phyloP scores from a whole-genome alignment of 2,797 vertebrate species.

The Leucoraja ocellata region DNA sequence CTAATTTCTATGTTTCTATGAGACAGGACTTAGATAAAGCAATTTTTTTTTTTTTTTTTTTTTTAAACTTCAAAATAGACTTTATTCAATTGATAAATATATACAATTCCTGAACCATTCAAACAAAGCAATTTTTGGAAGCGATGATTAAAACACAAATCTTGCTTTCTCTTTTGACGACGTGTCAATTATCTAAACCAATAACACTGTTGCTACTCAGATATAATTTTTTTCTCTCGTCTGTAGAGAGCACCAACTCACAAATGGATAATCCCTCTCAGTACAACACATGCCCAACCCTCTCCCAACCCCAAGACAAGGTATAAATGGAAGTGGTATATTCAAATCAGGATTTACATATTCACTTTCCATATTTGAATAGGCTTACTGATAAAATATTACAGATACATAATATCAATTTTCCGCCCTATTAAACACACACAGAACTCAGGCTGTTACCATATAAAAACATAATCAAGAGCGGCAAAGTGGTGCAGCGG shows the following conservation, averaged over 20 bases:
- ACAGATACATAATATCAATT: neutral
- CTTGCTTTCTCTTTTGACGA: neutral
- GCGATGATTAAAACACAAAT: neutral
- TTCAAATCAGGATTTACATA: neutral
- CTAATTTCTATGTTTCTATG: no score
- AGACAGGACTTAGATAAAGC: no score
- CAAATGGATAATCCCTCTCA: neutral
- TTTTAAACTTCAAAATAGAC: no score
- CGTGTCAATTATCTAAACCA: neutral
- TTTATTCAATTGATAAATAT: no score
- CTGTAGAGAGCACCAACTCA: neutral
- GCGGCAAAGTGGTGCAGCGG: no score
- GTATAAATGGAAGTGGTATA: neutral
- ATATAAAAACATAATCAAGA: no score
- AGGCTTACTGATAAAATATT: neutral
- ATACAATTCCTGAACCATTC: no score
- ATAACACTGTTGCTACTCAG: neutral
- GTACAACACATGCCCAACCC: neutral
- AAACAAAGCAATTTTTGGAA: no score
- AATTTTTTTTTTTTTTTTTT: no score
- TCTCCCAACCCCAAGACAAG: neutral
- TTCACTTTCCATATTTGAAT: neutral
- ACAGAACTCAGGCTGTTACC: neutral
- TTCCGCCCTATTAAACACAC: neutral
- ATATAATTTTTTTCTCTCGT: neutral